Conservation (phyloP, 1,140 invertebrate genomes). For the Dendroctonus ponderosae region DNA sequence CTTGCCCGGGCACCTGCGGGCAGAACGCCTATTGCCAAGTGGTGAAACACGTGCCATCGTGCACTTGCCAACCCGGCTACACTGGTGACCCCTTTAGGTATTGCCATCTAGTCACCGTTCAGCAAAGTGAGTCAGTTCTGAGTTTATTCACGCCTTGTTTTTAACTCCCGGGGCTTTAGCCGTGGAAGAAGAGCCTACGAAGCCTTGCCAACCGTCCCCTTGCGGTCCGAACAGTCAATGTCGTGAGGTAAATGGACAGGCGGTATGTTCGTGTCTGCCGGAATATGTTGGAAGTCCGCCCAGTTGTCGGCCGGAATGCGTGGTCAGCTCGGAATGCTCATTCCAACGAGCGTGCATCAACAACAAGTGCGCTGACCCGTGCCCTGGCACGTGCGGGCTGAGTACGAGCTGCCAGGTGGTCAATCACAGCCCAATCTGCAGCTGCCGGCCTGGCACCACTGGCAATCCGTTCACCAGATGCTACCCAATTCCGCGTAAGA, state of each 20-base stretch:
- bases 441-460: conserved; percentile 54
- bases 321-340: conserved; percentile 77
- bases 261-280: conserved; percentile 60
- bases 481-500: conserved; percentile 59
- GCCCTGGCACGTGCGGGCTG: conserved; percentile 70
- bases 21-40: conserved; percentile 72
- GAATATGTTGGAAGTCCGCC: conserved; percentile 66
- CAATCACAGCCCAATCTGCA: conserved; percentile 63
- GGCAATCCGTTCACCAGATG: conserved; percentile 61
- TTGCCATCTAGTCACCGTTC: conserved; percentile 44
- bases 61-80: conserved; percentile 66
- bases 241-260: conserved; percentile 54
- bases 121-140: conserved; percentile 39
- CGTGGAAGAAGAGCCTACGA: conserved; percentile 50
- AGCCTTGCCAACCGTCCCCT: conserved; percentile 61
- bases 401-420: conserved; percentile 72
- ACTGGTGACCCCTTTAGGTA: conserved; percentile 69
- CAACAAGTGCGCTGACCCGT: conserved; percentile 74
- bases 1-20: conserved; percentile 76
- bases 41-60: conserved; percentile 69
- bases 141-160: no score
- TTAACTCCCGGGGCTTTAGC: conserved; percentile 53
- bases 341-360: conserved; percentile 69
- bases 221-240: conserved; percentile 70
- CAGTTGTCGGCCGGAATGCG: conserved; percentile 78